Base-by-base conservation (phyloP, 2,888 invertebrate species). In the Trichopria drosophilae region DNA sequence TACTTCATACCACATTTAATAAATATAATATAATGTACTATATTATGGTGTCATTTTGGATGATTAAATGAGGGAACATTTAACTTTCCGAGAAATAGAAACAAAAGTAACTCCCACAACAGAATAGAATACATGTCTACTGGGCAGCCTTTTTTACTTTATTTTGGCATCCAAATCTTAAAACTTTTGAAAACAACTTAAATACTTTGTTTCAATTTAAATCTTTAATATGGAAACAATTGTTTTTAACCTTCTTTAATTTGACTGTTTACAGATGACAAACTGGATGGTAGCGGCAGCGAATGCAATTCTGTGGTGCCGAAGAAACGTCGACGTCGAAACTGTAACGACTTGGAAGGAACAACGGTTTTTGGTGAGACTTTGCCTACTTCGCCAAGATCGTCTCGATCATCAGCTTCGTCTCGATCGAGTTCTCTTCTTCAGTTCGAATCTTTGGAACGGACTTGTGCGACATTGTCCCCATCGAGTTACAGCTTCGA, bases 381-480 rank as follows among this genome's bases (percentile, higher is more conserved):
- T 4, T 63, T 58, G 7, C 62, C 64, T 4, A 49, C 76, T 58
- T 78, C 67, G 72, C 77, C 69, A 23, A 79, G 87, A 15, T 64
- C 66, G 29, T 79, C 80, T 2, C 76, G 76, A 53, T 78, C 80
- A 45, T 85, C 86, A 37, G 79, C 87, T 10, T 71, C 75, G 10
- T 88, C 88, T 64, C 83, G 90, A 59, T 88, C 89, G 54, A 88
- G 88, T 59, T 90, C 90, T 62, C 79, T 92, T 56, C 81, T 91
- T 55, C 90, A 90, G 76, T 92, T 92, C 75, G 91, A 91, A 77
- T 88, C 87, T 4, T 78, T 91, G 53, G 91, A 91, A 72, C 82
- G 84, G 34, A 85, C 85, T 63, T 79, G 85, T 65, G 80, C 80
- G 53, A 77, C 80, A 1, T 72, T 79, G 29, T 80, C 80, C 16